Base-by-base conservation (phyloP, 2,888 invertebrate species). In the Drosophila subsilvestris region DNA sequence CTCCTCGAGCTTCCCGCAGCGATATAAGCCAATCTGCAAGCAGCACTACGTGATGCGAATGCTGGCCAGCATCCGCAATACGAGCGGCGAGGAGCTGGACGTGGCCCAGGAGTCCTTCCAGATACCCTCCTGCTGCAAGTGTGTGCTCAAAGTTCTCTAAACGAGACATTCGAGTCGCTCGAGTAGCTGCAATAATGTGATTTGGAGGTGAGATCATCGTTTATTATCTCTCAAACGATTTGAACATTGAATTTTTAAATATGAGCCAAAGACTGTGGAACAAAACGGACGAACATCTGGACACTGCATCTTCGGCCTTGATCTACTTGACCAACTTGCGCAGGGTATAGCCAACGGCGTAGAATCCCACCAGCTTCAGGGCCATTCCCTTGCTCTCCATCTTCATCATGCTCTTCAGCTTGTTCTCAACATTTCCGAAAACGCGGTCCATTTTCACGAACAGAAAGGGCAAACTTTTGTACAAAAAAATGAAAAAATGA, bases 61-160 rank as follows among this genome's bases (percentile, higher is more conserved):
- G 50, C 88, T 95, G 90, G 84, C 94, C 18, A 94, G 95, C 0
- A 77, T 95, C 0, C 69, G 92, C 91, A 50, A 86, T 91, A 0
- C 22, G n/a, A 73, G 51, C 54, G 89, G 91, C 10, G 89, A 87
- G 0, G 84, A 91, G 8, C 86, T 93, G 1, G 80, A 79, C 59
- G 78, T 91, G 12, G 91, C 93, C 18, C 80, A 68, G 32, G 94
- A 94, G 63, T 89, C 92, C 10, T 94, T 96, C 72, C 92, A 93
- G 79, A 92, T 96, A 57, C 96, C 97, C 1, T 95, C 95, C 22
- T 96, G 96, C 80, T 97, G 97, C 89, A 94, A 95, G 56, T 97
- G 97, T 83, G 93, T 93, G 27, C 60, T 83, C 51, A 29, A 69
- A 51, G n/a, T 0, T 27, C 93, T 48, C 74, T 14, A 71, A 65